A percentile compares a stretch with the other conserved stretches of the same genome.
Conservation (phyloP, 2,113 vertebrate genomes). For the Pseudopipra pipra region DNA sequence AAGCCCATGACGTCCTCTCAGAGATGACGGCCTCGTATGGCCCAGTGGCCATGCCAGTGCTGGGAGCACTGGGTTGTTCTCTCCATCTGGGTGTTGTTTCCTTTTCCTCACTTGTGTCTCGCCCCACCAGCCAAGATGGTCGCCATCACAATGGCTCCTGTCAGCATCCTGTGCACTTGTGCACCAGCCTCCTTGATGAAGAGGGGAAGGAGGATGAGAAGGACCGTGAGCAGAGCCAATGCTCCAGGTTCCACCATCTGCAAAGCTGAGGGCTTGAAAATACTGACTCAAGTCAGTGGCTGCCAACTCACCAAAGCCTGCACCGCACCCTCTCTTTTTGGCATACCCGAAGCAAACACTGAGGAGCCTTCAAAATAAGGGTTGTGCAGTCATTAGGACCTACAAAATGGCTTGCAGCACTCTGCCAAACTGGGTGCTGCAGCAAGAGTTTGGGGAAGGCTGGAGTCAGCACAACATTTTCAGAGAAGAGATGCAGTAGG, state of each 20-base stretch:
- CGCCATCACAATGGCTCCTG: not conserved
- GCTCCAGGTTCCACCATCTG: not conserved
- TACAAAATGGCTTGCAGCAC: constrained; percentile 15
- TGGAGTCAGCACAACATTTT: not conserved
- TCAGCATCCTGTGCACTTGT: not conserved
- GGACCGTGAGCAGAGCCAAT: not conserved
- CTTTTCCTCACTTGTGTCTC: not conserved
- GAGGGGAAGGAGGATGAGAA: not conserved
- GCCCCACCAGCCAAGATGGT: not conserved
- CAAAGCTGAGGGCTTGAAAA: constrained; percentile 33
- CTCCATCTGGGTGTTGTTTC: not conserved
- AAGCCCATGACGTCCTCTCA: not conserved
- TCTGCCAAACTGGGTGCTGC: not conserved
- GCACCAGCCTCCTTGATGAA: not conserved
- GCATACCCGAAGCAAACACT: constrained; percentile 7
- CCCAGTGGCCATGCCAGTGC: rapidly evolving
- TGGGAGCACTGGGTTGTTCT: not conserved
- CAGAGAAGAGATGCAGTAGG: not conserved
- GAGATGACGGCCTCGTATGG: not conserved
- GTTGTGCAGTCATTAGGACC: constrained; percentile 3
- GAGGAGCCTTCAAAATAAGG: constrained; percentile 38
- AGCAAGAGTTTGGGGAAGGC: not conserved
- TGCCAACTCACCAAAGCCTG: not conserved
- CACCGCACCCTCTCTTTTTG: constrained; percentile 36
- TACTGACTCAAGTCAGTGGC: constrained; percentile 47